Evolutionary conservation across 2,113 vertebrate genomes (phyloP), one percentile per base, ranked within the genome.

Genomic region (Microcebus lehilahytsara): DNA sequence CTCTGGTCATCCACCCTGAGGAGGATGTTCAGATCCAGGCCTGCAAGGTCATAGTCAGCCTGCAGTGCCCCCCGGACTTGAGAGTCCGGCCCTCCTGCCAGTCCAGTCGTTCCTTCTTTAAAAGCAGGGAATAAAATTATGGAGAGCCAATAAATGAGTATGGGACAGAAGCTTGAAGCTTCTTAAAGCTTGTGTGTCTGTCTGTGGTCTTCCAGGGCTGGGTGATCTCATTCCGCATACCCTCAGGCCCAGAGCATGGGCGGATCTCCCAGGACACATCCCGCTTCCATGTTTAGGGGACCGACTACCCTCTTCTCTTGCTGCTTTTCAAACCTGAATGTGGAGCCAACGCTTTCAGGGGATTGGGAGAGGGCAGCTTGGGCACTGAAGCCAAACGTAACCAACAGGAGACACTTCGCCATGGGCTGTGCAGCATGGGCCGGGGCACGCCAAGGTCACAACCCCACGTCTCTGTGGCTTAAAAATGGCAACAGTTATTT

Each of bases 21-120:
- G 96, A 98, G 56, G 85, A 97, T 9, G 84, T 97, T 17, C 97
- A 98, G 96, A 94, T 97, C 80, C 97, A 80, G 9, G 97, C 95
- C 34, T 97, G 96, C 85, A 95, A 94, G 64, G 95, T 97, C 91
- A 97, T 83, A 12, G 98, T 95, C 85, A 98, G 93, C 96, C 91
- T 97, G 23, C 97, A 75, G 79, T 74, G 95, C 2, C 46, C 85
- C 20, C 95, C 25, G 37, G 91, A 91, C 53, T 4, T 97, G 93
- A 58, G 46, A 25, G 7, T 2, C 93, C 95, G 32, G 46, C 17
- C 90, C 67, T 88, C 83, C 95, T 96, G 96, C 88, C 92, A 66
- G 0, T 22, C 88, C 66, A 91, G 92, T 37, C 40, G 62, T 77
- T 97, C 97, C 90, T 96, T 72, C 95, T 96, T 96, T 77, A 83